These are phyloP conservation scores for Reinhardtius hippoglossoides DNA, from an alignment of 2,113 vertebrate genomes.

Conservation along the genomic window DNA sequence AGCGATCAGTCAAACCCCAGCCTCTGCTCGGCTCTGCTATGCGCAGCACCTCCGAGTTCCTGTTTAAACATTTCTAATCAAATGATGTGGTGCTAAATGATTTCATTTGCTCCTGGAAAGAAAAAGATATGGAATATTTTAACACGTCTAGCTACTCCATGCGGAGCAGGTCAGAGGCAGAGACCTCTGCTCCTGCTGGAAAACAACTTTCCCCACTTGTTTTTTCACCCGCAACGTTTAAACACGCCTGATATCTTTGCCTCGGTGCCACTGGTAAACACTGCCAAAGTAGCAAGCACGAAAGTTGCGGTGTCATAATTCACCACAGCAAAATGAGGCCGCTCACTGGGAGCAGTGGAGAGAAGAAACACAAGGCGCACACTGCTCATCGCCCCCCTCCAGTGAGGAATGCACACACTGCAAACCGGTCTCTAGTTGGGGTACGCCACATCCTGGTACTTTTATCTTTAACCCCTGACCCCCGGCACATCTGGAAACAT, in stretches of 20 bases:
- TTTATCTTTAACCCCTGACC: conserved; percentile 95
- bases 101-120: conserved; percentile 35
- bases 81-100: conserved; percentile 43
- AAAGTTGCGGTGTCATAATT: conserved; percentile 87
- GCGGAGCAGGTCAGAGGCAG: conserved; percentile 35
- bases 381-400: conserved; percentile 85
- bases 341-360: conserved; percentile 83
- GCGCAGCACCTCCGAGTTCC: conserved; percentile 15
- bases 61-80: conserved; percentile 45
- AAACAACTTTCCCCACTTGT: conserved; percentile 72
- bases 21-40: conserved; percentile 34
- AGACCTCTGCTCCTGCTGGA: conserved; percentile 54
- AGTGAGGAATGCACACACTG: conserved; percentile 87
- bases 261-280: conserved; percentile 81
- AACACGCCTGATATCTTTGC: conserved; percentile 79
- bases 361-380: conserved; percentile 83
- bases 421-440: conserved; percentile 82
- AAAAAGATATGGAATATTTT: conserved; percentile 62
- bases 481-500: conserved; percentile 95
- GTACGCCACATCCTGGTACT: conserved; percentile 92
- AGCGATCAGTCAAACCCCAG: conserved; percentile 63
- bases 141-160: conserved; percentile 37
- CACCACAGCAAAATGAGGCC: conserved; percentile 85
- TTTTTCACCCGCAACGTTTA: conserved; percentile 72
- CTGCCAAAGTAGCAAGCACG: conserved; percentile 77